A percentile compares a stretch with the other conserved stretches of the same genome.
These are phyloP conservation scores for Mastomys natalensis DNA, from an alignment of 2,113 vertebrate species.

Conservation along the genomic window DNA sequence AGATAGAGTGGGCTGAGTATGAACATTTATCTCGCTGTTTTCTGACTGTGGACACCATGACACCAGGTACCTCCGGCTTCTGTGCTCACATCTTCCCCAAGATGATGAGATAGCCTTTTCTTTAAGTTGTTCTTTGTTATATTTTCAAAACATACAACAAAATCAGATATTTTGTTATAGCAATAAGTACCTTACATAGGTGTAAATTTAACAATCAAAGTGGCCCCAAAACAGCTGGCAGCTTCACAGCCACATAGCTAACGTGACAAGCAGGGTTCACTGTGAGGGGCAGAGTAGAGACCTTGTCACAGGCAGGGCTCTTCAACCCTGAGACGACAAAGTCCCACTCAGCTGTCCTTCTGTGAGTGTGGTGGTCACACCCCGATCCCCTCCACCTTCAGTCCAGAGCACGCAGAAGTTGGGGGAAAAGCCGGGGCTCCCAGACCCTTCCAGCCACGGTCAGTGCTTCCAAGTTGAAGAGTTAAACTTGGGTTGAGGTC, in stretches of 20 bases:
- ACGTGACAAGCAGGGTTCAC: no score
- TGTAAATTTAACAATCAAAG: background rate
- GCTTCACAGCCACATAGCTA: background rate
- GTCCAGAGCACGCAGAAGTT: no score
- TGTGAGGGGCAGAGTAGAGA: background rate
- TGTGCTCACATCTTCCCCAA: background rate
- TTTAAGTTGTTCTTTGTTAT: background rate
- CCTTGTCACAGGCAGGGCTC: background rate
- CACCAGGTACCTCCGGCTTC: background rate
- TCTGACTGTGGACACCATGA: background rate
- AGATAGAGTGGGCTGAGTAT: background rate
- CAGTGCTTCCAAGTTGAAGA: accelerated
- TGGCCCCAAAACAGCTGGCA: background rate
- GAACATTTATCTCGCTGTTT: background rate
- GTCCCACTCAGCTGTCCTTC: background rate
- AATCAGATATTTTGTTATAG: background rate
- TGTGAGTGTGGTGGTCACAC: background rate
- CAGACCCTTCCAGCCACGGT: accelerated
- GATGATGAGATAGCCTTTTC: background rate
- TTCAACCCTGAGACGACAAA: background rate
- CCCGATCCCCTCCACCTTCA: background rate
- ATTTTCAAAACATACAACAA: no score
- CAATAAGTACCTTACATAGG: background rate
- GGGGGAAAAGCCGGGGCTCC: background rate
- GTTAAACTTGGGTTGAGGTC: background rate